Conservation (phyloP, 1,140 invertebrate species). For the Hycleus phaleratus region DNA sequence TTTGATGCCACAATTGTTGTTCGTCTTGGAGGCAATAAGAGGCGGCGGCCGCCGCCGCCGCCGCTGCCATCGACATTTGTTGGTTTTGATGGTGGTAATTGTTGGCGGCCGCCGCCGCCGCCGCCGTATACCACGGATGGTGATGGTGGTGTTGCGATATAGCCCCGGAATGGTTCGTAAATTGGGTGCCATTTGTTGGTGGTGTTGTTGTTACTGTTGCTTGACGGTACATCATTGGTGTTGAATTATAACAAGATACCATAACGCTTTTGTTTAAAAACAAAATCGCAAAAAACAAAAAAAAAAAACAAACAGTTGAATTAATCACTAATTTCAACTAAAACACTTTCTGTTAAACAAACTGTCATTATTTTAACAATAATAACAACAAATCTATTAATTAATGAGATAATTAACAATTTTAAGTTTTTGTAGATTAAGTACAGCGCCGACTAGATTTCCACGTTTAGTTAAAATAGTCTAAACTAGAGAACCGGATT, state of each 20-base stretch:
- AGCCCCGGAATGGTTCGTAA: slow-evolving; percentile 6
- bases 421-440: no score
- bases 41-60: slow-evolving; percentile 7
- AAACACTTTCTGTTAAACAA: no score
- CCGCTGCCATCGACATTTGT: slow-evolving; percentile 3
- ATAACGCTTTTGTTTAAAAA: slow-evolving; percentile 28
- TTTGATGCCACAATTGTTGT: slow-evolving; percentile 33
- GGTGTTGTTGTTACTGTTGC: slow-evolving; percentile 33
- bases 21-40: slow-evolving; percentile 32
- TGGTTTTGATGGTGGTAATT: slow-evolving; percentile 2
- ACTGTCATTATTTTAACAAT: no score
- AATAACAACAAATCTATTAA: no score
- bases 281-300: not conserved
- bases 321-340: no score
- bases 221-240: slow-evolving; percentile 52
- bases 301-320: no score
- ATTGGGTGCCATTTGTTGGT: slow-evolving; percentile 12
- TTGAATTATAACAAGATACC: slow-evolving; percentile 52
- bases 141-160: slow-evolving; percentile 26
- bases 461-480: no score
- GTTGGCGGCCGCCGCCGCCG: not conserved
- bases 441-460: no score
- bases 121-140: slow-evolving; percentile 32
- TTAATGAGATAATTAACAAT: no score
- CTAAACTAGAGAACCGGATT: no score